phyloP scores from a whole-genome alignment of 1,140 invertebrate genomes.

The Apocrypta bakeri region DNA sequence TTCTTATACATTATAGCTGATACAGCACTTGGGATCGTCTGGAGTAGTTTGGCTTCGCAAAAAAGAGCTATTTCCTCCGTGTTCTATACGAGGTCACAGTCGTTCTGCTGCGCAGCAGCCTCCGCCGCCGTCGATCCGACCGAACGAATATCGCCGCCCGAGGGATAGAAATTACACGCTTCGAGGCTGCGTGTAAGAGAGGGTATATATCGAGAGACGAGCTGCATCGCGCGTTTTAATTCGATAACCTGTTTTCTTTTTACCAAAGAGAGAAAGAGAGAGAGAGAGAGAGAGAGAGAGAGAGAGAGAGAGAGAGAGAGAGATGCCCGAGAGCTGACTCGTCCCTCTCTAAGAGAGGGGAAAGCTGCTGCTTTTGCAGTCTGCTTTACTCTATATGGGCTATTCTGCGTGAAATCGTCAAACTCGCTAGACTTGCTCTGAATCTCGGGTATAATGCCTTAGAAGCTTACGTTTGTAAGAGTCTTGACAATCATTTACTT shows the following conservation, averaged over 20 bases:
- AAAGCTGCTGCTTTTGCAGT: conserved; percentile 25
- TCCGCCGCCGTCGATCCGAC: conserved; percentile 41
- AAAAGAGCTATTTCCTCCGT: conserved; percentile 12
- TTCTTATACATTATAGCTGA: neutral
- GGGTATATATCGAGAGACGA: conserved; percentile 10
- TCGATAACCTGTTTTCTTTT: conserved; percentile 67
- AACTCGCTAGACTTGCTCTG: neutral
- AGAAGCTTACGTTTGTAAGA: too few species aligned
- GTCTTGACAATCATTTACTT: neutral
- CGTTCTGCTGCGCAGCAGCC: conserved; percentile 14
- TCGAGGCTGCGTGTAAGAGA: conserved; percentile 42
- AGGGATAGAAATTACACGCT: conserved; percentile 60
- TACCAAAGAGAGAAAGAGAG: conserved; percentile 38
- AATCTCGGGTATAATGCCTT: too few species aligned
- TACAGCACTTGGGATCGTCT: neutral
- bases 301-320: neutral
- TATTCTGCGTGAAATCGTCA: conserved; percentile 18
- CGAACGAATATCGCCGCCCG: conserved; percentile 50
- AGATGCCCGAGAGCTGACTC: conserved; percentile 5
- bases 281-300: neutral
- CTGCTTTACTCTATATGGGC: neutral
- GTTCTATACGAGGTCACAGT: conserved; percentile 39
- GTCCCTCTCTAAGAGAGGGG: neutral
- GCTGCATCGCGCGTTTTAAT: conserved; percentile 58
- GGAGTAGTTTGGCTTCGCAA: neutral